Evolutionary conservation across 2,113 vertebrate species (phyloP).

Genomic region (Mus spicilegus): DNA sequence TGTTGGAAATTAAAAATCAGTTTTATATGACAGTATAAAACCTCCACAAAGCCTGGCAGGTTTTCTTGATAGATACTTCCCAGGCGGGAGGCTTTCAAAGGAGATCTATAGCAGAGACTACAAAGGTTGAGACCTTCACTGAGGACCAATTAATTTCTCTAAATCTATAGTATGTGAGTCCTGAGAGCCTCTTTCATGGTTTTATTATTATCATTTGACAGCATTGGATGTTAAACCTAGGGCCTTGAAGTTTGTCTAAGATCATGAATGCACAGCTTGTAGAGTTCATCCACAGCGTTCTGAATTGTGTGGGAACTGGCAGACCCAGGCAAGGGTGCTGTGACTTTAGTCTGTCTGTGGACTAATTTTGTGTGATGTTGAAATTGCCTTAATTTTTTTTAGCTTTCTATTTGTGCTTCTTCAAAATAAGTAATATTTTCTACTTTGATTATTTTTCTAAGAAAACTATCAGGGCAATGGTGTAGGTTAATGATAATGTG

Average conservation of each 20-base stretch:
- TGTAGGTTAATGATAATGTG: not conserved
- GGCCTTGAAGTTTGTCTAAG: not conserved
- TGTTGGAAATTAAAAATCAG: slow-evolving; percentile 36
- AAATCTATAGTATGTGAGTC: not conserved
- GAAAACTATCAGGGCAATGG: slow-evolving; percentile 42
- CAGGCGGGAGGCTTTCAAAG: not conserved
- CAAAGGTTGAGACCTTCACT: not conserved
- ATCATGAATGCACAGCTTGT: not conserved
- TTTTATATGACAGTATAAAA: slow-evolving; percentile 31
- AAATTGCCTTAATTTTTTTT: slow-evolving; percentile 38
- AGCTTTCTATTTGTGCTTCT: slow-evolving; percentile 47
- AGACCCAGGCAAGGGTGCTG: not conserved
- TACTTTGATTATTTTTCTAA: slow-evolving; percentile 46
- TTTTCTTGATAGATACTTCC: not conserved
- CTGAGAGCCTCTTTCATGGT: not conserved
- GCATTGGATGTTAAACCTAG: not conserved
- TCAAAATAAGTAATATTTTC: slow-evolving; percentile 56
- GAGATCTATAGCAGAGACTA: not conserved
- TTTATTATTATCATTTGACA: not conserved
- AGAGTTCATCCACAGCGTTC: not conserved
- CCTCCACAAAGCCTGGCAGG: not conserved
- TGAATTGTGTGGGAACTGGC: not conserved
- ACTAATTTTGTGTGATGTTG: not conserved
- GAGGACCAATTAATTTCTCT: slow-evolving; percentile 4
- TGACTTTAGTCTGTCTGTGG: not conserved